A percentile compares a stretch with the other conserved stretches of the same genome.
Evolutionary conservation across 2,113 vertebrate species (phyloP).

Genomic region (Riparia riparia): DNA sequence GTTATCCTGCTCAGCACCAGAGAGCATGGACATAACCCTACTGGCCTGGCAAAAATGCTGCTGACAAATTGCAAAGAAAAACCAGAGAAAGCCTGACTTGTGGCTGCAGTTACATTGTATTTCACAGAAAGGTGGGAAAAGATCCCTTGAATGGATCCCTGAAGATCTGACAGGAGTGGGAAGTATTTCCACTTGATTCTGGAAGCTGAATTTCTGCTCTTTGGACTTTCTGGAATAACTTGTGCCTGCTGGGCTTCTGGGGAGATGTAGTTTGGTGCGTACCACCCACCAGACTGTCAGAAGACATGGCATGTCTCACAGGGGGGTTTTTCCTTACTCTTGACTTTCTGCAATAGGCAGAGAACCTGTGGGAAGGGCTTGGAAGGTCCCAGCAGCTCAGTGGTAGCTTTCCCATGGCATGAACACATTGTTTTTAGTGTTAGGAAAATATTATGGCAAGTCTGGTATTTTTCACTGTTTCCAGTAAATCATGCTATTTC

Average conservation of each 20-base stretch:
- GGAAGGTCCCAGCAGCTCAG: not conserved
- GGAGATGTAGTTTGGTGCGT: not conserved
- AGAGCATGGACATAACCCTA: not conserved
- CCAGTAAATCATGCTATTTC: not conserved
- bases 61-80: not conserved
- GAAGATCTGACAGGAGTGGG: not conserved
- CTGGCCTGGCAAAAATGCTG: not conserved
- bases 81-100: not conserved
- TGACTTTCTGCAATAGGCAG: not conserved
- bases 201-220: not conserved
- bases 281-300: not conserved
- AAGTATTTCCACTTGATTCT: not conserved
- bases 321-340: not conserved
- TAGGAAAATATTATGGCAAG: not conserved
- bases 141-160: not conserved
- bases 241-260: not conserved
- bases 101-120: not conserved
- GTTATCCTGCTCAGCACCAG: not conserved
- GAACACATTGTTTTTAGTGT: not conserved
- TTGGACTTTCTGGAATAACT: not conserved
- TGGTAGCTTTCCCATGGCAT: not conserved
- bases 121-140: not conserved
- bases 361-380: not conserved
- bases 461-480: not conserved
- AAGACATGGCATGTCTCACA: not conserved